Percentiles rank a stretch among this genome's conserved stretches.
phyloP scores from a whole-genome alignment of 1,140 invertebrate genomes.

The Pissodes strobi region DNA sequence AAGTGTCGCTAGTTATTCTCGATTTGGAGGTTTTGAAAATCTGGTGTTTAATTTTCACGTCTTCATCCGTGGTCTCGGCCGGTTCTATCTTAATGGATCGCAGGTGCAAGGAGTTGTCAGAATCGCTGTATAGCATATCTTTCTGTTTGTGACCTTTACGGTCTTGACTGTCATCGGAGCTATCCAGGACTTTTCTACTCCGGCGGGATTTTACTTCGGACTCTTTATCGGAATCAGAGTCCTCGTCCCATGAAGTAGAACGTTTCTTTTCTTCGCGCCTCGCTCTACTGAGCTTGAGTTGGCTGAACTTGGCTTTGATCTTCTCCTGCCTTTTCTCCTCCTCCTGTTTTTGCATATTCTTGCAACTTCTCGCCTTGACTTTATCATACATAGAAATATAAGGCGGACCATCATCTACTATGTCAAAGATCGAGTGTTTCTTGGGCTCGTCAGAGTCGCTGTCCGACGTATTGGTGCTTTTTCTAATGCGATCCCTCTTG shows the following conservation, averaged over 20 bases:
- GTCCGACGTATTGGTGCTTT: conserved; percentile 62
- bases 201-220: conserved; percentile 44
- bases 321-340: conserved; percentile 85
- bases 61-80: conserved; percentile 51
- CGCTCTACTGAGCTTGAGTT: conserved; percentile 83
- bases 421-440: conserved; percentile 91
- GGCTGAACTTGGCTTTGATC: conserved; percentile 86
- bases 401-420: conserved; percentile 84
- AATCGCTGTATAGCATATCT: conserved; percentile 58
- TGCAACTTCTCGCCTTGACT: conserved; percentile 92
- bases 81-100: conserved; percentile 54
- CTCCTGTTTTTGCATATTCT: conserved; percentile 89
- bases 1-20: conserved; percentile 65
- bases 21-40: conserved; percentile 59
- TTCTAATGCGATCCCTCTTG: conserved; percentile 59
- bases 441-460: conserved; percentile 74
- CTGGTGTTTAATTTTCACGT: conserved; percentile 53
- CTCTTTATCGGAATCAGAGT: conserved; percentile 67
- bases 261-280: conserved; percentile 85
- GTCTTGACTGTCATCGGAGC: conserved; percentile 60
- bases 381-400: conserved; percentile 99
- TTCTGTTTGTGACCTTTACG: conserved; percentile 51
- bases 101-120: conserved; percentile 42
- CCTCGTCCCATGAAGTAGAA: conserved; percentile 84
- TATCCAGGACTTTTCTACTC: conserved; percentile 58